A percentile compares a stretch with the other conserved stretches of the same genome.
These are phyloP conservation scores for Panthera uncia DNA, from an alignment of 2,113 vertebrate species.

Conservation along the genomic window DNA sequence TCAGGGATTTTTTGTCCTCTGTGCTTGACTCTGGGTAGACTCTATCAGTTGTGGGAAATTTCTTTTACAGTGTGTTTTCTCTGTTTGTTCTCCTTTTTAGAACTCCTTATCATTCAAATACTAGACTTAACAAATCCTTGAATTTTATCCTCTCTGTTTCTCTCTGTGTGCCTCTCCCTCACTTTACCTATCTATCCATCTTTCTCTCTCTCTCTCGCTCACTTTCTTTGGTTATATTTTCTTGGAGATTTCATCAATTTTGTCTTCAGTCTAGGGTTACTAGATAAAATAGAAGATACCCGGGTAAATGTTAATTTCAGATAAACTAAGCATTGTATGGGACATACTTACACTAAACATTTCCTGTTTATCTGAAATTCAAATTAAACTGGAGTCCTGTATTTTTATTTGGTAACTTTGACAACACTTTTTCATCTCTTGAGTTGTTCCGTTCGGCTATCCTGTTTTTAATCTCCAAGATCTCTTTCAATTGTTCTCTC, in stretches of 20 bases:
- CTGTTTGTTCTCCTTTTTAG: neutral
- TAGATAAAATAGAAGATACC: neutral
- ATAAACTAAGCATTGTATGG: neutral
- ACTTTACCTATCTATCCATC: neutral
- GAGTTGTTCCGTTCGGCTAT: slow-evolving; percentile 3
- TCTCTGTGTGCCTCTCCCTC: neutral
- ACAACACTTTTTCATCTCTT: neutral
- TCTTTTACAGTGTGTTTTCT: neutral
- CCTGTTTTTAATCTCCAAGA: neutral
- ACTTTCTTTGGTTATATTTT: neutral
- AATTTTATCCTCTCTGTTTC: neutral
- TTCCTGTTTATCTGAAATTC: neutral
- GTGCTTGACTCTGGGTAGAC: neutral
- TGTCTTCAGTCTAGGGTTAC: neutral
- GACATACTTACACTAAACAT: neutral
- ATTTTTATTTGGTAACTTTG: neutral
- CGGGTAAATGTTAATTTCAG: neutral
- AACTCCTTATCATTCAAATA: slow-evolving; percentile 24
- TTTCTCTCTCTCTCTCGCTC: neutral
- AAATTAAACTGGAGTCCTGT: neutral
- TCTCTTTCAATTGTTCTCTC: neutral
- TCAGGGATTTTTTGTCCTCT: neutral
- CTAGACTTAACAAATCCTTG: neutral
- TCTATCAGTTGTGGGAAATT: neutral
- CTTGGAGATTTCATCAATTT: neutral